Base-by-base conservation (phyloP, 2,888 invertebrate species). In the Nematopogon swammerdamellus region DNA sequence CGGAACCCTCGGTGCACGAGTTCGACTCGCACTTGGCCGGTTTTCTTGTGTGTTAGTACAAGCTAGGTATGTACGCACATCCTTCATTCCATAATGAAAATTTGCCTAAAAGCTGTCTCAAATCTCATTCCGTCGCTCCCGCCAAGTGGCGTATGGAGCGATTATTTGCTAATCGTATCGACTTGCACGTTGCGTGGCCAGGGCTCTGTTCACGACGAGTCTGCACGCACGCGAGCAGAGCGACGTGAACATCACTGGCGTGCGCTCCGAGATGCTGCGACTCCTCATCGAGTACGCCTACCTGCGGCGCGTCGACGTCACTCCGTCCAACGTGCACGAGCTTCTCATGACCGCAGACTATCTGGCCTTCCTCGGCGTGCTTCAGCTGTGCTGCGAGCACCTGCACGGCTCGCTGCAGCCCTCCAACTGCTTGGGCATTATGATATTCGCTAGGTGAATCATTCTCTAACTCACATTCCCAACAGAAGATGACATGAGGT, bases 261-360 rank as follows among this genome's bases (percentile, higher is more conserved):
- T 96, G 29, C 84, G 85, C 49, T 85, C 88, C 4, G 85, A 87
- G 56, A 88, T 91, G 63, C 86, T 96, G 82, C 83, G 87, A 52
- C 80, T 87, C 49, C 80, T 95, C 42, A 84, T 96, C 54, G 87
- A 92, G 57, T 95, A 91, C 68, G 91, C 94, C 0, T 96, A 97
- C 69, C 77, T 93, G 44, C 83, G 93, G 49, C 86, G 87, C 55
- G 83, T 92, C 49, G 85, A 86, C 52, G 84, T 96, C 19, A 87
- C 82, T 51, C 83, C 85, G 36, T 83, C 86, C 29, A 95, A 94
- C 63, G 93, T 95, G 1, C 88, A 89, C 60, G 85, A 88, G 60
- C 76, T 96, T 14, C 81, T 95, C 43, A 86, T 90, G 58, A 88
- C 91, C 0, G 92, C 95, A 2, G 95, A 96, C 74, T 95, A 94